These are phyloP conservation scores for Enteromius anoplus DNA, from an alignment of 2,797 vertebrate species.

Conservation along the genomic window DNA sequence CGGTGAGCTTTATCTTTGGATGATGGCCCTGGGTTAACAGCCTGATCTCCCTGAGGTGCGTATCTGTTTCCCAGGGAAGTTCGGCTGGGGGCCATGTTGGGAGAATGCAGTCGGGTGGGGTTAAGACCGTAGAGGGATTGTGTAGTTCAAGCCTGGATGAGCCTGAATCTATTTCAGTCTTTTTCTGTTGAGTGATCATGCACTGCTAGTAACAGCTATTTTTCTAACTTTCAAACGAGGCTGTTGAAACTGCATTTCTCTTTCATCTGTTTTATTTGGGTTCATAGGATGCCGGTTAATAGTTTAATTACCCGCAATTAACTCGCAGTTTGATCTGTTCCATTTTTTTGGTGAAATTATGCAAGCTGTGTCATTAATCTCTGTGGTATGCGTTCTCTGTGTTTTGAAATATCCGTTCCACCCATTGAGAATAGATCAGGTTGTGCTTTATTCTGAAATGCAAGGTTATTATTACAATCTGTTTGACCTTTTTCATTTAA, in stretches of 20 bases:
- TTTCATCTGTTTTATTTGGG: constrained; percentile 20
- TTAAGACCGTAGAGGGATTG: neutral
- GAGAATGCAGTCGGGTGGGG: neutral
- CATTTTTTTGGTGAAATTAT: constrained; percentile 8
- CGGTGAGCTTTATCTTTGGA: neutral
- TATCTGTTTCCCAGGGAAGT: constrained; percentile 8
- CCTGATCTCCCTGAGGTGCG: neutral
- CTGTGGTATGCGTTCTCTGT: neutral
- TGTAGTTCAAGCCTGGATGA: constrained; percentile 29
- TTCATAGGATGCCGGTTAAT: neutral
- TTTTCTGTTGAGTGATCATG: constrained; percentile 10
- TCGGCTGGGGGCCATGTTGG: neutral
- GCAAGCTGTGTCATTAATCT: constrained; percentile 27
- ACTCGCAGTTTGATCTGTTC: neutral
- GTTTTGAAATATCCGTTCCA: constrained; percentile 3
- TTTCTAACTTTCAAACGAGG: constrained; percentile 34
- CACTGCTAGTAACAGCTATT: constrained; percentile 1
- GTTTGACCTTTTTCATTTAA: constrained; percentile 8
- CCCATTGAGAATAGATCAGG: neutral
- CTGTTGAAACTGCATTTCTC: constrained; percentile 25
- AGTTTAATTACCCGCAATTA: constrained; percentile 5
- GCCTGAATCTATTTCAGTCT: neutral
- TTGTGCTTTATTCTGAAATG: neutral
- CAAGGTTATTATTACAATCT: constrained; percentile 7
- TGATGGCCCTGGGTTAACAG: neutral